A percentile compares a stretch with the other conserved stretches of the same genome.
Conservation (phyloP, 2,888 invertebrate species). For the Synergus umbraculus region DNA sequence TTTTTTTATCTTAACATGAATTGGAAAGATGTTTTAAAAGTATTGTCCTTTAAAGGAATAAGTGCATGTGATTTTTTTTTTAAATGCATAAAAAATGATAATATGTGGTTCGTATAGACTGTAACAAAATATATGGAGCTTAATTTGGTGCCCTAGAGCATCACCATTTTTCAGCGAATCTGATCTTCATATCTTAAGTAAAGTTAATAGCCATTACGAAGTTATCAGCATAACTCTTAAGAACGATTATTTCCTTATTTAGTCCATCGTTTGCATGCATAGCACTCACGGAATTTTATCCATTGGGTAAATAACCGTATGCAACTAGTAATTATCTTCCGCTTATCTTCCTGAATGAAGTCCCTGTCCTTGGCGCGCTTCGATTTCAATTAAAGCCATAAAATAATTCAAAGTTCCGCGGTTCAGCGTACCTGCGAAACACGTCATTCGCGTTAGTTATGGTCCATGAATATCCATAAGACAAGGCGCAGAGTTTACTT, state of each 20-base stretch:
- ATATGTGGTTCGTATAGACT: conserved; percentile 17
- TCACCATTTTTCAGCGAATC: conserved; percentile 43
- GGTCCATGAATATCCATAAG: conserved; percentile 56
- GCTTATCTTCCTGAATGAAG: conserved; percentile 24
- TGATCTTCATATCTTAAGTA: conserved; percentile 19
- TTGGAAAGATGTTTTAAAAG: too few species aligned
- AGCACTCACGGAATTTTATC: conserved; percentile 18
- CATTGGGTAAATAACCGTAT: conserved; percentile 27
- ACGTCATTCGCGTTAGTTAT: conserved; percentile 49
- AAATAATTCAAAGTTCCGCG: conserved; percentile 46
- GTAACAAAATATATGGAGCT: conserved; percentile 6
- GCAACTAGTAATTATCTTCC: conserved; percentile 26
- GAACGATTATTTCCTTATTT: conserved; percentile 21
- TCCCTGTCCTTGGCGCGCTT: conserved; percentile 4
- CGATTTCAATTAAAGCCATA: conserved; percentile 56
- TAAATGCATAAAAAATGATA: not conserved
- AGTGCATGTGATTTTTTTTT: too few species aligned
- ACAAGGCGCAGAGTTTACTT: conserved; percentile 44
- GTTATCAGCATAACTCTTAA: conserved; percentile 38
- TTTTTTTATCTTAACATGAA: too few species aligned
- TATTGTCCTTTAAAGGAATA: too few species aligned
- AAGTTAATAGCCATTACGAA: conserved; percentile 17
- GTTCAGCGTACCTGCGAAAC: conserved; percentile 4
- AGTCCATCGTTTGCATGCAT: conserved; percentile 28
- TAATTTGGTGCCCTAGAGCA: conserved; percentile 40